Evolutionary conservation across 37 sponge, comb jelly and placozoan genomes (phyloP).

Genomic region (Aphrocallistes beatrix): DNA sequence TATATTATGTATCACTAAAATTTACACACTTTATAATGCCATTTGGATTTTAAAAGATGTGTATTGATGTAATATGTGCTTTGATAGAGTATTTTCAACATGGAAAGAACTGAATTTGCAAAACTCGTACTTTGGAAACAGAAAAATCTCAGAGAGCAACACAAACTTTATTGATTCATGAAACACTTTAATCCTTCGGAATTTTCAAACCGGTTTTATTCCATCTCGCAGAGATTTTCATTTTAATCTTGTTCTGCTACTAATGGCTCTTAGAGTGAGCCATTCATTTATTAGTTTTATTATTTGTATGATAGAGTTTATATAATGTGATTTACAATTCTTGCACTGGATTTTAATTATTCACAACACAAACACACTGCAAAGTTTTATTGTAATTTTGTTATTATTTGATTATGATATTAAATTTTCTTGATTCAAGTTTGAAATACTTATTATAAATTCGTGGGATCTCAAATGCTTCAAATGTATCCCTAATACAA

Average conservation of each 20-base stretch:
- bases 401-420: neutral
- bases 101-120: neutral
- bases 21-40: no score
- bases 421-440: neutral
- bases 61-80: no score
- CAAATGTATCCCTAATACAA: no score
- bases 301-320: neutral
- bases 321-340: constrained; percentile 16
- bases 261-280: neutral
- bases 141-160: neutral
- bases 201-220: no score
- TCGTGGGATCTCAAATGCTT: no score
- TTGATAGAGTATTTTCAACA: constrained; percentile 1
- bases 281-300: neutral
- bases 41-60: no score
- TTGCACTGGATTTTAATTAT: constrained; percentile 4
- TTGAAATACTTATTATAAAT: neutral
- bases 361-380: constrained; percentile 11
- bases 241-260: neutral
- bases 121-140: neutral
- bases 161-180: neutral
- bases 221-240: no score
- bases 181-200: neutral
- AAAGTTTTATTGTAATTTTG: neutral
- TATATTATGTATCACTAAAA: no score